Evolutionary conservation across 2,888 invertebrate species (phyloP).

Genomic region (Eupithecia tripunctaria): DNA sequence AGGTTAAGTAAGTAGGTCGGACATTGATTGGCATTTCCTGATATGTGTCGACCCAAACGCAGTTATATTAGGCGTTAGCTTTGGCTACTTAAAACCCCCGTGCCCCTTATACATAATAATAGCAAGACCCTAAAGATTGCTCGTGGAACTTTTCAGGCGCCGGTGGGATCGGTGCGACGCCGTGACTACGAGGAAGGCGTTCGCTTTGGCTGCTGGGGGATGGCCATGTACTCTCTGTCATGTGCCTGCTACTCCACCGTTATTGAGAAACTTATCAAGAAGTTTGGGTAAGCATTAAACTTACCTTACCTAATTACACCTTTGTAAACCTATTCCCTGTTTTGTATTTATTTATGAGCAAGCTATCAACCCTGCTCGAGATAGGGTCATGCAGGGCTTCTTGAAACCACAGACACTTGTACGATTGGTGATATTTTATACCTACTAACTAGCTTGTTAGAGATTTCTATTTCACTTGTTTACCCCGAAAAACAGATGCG

Average conservation of each 20-base stretch:
- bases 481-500: neutral
- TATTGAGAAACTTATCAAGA: slow-evolving; percentile 93
- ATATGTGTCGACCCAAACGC: too few relatives aligned
- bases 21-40: too few relatives aligned
- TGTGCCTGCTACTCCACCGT: slow-evolving; percentile 96
- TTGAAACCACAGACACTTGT: neutral
- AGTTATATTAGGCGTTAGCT: slow-evolving; percentile 81
- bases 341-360: neutral
- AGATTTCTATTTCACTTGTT: neutral
- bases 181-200: slow-evolving; percentile 95
- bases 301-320: too few relatives aligned
- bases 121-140: slow-evolving; percentile 16
- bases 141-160: slow-evolving; percentile 80
- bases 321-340: neutral
- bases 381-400: neutral
- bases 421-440: neutral
- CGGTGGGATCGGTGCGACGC: slow-evolving; percentile 86
- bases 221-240: slow-evolving; percentile 97
- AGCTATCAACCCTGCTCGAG: neutral
- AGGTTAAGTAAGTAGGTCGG: too few relatives aligned
- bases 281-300: slow-evolving; percentile 82
- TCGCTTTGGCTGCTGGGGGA: slow-evolving; percentile 97
- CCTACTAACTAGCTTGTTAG: neutral
- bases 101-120: neutral
- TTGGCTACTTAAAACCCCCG: slow-evolving; percentile 94